A percentile compares a stretch with the other conserved stretches of the same genome.
Evolutionary conservation across 37 sponge, comb jelly and placozoan genomes (phyloP).

Genomic region (Geodia barretti): DNA sequence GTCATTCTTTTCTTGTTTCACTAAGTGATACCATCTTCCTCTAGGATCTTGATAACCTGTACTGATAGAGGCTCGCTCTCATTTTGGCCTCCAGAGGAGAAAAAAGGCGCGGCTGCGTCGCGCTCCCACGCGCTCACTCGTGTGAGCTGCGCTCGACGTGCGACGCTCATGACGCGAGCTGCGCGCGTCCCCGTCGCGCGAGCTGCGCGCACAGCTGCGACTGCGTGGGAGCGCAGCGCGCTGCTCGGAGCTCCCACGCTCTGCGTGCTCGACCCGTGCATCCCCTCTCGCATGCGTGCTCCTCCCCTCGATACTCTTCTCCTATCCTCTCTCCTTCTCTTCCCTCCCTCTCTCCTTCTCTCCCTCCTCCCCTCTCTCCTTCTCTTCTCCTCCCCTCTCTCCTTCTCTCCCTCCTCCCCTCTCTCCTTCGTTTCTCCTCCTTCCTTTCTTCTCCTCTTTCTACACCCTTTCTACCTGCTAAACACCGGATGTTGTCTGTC

Average conservation of each 20-base stretch:
- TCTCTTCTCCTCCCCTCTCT: background rate
- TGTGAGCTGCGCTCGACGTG: too few relatives aligned
- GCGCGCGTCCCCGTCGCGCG: too few relatives aligned
- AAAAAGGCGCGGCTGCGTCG: constrained; percentile 48
- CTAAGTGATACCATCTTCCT: background rate
- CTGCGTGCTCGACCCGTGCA: background rate
- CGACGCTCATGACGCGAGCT: too few relatives aligned
- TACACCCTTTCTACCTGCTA: background rate
- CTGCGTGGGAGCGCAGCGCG: background rate
- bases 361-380: too few relatives aligned
- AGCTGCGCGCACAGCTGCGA: too few relatives aligned
- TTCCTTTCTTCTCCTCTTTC: too few relatives aligned
- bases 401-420: constrained; percentile 6
- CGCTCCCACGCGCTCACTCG: too few relatives aligned
- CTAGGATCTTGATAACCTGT: constrained; percentile 65
- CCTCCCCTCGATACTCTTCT: too few relatives aligned
- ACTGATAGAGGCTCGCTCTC: constrained; percentile 64
- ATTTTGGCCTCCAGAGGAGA: constrained; percentile 57
- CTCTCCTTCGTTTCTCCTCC: background rate
- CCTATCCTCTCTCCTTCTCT: too few relatives aligned
- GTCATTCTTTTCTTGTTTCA: too few relatives aligned
- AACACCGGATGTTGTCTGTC: background rate
- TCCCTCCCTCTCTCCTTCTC: too few relatives aligned
- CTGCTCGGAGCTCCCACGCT: background rate
- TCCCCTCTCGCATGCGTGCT: background rate